Evolutionary conservation across 2,797 vertebrate genomes (phyloP), one percentile per base, ranked within the genome.

Genomic region (Danio aesculapii): DNA sequence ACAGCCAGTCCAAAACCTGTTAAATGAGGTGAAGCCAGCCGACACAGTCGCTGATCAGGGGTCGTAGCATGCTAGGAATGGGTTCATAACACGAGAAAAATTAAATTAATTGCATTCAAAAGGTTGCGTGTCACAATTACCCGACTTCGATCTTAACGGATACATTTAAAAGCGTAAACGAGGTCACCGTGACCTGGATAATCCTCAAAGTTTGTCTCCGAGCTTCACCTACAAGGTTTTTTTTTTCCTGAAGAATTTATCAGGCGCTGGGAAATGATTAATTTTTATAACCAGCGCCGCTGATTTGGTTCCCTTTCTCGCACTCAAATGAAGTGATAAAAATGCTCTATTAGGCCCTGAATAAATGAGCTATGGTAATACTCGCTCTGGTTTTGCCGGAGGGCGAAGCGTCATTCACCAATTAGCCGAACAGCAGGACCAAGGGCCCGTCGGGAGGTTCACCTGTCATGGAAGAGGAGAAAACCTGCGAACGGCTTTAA

Each of bases 381-480:
- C 63, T 70, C 70, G 47, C 59, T 16, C 39, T n/a, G 77, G 67
- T 66, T 74, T 76, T 79, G 81, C 77, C 77, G 8, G 19, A 61
- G 62, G 72, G 78, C n/a, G n/a, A 73, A 69, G 72, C 84, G 76
- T 63, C 59, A 87, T 83, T 87, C 84, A 66, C 73, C 81, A 87
- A 84, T 86, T 83, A 87, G 78, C 75, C 62, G 57, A 87, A 79
- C 77, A 84, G 77, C 79, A 67, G 68, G 81, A 69, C 68, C 50
- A 67, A 49, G 64, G 70, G 63, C 59, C 61, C 47, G 21, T 55
- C 30, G 39, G 57, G 53, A 13, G 43, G 46, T 66, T 81, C 75
- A 86, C 84, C 78, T 87, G 83, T 84, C 72, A 79, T 5, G 47
- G 7, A 41, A 53, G n/a, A 53, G 10, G 8, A 47, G 30, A 41